A percentile compares a stretch with the other conserved stretches of the same genome.
Conservation (phyloP, 2,113 vertebrate species). For the Vombatus ursinus region DNA sequence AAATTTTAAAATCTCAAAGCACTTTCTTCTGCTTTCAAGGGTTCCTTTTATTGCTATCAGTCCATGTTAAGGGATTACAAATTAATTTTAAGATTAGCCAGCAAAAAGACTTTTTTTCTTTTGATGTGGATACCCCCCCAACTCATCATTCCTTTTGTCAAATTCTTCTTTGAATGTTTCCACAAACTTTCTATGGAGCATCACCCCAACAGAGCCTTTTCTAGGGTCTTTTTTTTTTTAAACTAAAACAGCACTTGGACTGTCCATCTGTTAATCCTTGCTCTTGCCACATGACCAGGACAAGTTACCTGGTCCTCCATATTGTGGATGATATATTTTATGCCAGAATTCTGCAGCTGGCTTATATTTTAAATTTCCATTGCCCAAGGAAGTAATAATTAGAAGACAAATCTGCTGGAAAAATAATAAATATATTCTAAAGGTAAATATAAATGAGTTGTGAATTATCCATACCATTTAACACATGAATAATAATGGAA, state of each 20-base stretch:
- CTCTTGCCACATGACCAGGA: not conserved
- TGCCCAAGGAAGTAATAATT: not conserved
- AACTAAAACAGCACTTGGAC: too few relatives aligned
- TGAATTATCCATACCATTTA: not conserved
- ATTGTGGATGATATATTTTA: not conserved
- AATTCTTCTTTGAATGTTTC: too few relatives aligned
- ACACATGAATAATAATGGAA: not conserved
- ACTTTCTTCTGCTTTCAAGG: slow-evolving; percentile 4
- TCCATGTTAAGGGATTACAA: not conserved
- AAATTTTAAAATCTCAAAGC: not conserved
- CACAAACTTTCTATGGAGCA: too few relatives aligned
- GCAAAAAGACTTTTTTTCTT: not conserved
- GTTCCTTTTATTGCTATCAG: slow-evolving; percentile 12
- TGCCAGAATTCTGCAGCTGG: not conserved
- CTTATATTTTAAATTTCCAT: not conserved
- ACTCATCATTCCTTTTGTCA: too few relatives aligned
- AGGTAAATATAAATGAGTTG: not conserved
- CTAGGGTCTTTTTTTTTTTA: not conserved
- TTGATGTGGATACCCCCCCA: not conserved
- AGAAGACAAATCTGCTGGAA: not conserved
- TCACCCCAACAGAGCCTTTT: not conserved
- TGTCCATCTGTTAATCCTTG: not conserved
- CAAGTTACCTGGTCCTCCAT: too few relatives aligned
- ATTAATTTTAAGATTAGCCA: slow-evolving; percentile 4
- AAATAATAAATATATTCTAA: not conserved